These are phyloP conservation scores for Lithophane socia DNA, from an alignment of 2,888 invertebrate genomes.

Conservation along the genomic window DNA sequence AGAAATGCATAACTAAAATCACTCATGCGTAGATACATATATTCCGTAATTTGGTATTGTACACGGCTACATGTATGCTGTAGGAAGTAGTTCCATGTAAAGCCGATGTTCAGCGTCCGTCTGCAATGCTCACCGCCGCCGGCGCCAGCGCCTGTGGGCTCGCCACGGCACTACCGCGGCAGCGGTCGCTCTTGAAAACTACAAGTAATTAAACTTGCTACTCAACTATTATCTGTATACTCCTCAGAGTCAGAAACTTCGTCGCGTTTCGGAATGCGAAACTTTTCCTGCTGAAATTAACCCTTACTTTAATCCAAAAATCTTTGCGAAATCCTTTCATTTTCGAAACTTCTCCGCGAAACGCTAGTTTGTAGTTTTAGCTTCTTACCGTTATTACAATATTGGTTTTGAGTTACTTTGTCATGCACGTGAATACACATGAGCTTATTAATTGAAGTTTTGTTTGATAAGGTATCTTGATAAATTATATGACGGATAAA, in stretches of 20 bases:
- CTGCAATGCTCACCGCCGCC: conserved; percentile 32
- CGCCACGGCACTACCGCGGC: conserved; percentile 23
- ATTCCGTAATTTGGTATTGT: background rate
- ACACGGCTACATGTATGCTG: conserved; percentile 13
- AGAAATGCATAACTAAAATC: conserved; percentile 5
- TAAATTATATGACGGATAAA: conserved; percentile 12
- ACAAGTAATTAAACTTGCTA: conserved; percentile 89
- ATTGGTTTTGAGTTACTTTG: conserved; percentile 19
- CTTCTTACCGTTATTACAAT: conserved; percentile 48
- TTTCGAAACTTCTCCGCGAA: conserved; percentile 67
- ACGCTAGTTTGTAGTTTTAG: conserved; percentile 56
- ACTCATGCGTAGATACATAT: background rate
- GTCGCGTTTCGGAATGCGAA: conserved; percentile 80
- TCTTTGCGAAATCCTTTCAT: conserved; percentile 76
- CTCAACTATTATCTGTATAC: conserved; percentile 86
- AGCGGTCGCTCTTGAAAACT: conserved; percentile 76
- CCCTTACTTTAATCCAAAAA: conserved; percentile 77
- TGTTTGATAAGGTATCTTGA: conserved; percentile 12
- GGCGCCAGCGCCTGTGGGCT: conserved; percentile 28
- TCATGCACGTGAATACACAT: conserved; percentile 5
- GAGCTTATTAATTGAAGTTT: conserved; percentile 24
- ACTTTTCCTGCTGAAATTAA: conserved; percentile 84
- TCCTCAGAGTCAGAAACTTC: conserved; percentile 82
- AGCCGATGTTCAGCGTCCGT: conserved; percentile 48
- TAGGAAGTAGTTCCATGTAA: conserved; percentile 40